phyloP scores from a whole-genome alignment of 1,140 invertebrate genomes.

The Hydropsyche tenuis region DNA sequence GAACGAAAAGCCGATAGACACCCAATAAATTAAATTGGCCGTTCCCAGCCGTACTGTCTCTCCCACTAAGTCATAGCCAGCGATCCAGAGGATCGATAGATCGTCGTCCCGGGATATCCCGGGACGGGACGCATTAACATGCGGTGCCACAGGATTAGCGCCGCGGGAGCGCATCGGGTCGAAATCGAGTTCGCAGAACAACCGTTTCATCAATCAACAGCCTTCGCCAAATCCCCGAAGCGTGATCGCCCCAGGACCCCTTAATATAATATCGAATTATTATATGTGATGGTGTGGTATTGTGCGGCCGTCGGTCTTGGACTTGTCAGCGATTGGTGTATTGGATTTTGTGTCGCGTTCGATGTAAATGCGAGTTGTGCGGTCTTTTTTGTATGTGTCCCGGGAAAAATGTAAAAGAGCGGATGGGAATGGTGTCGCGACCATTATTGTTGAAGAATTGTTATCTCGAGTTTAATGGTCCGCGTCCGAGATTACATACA shows the following conservation, averaged over 20 bases:
- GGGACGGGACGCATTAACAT: slow-evolving; percentile 9
- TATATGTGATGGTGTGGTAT: too few species aligned
- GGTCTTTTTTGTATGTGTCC: too few species aligned
- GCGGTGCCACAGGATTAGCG: background rate
- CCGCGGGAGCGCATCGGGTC: slow-evolving; percentile 6
- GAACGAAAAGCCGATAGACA: background rate
- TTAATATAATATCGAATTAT: too few species aligned
- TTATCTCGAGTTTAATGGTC: slow-evolving; percentile 37
- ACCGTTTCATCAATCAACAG: slow-evolving; percentile 10
- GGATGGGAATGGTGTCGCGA: slow-evolving; percentile 24
- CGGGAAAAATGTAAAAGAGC: background rate
- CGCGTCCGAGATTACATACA: slow-evolving; percentile 30
- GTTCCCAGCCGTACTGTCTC: background rate
- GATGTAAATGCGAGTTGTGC: too few species aligned
- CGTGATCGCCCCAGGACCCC: too few species aligned
- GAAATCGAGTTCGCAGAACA: background rate
- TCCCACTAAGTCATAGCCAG: background rate
- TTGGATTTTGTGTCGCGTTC: too few species aligned
- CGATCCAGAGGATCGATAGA: slow-evolving; percentile 2
- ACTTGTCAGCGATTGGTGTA: too few species aligned
- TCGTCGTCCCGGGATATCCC: background rate
- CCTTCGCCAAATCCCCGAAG: background rate
- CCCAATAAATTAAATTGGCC: slow-evolving; percentile 11
- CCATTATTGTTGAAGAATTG: slow-evolving; percentile 27
- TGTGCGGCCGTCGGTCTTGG: too few species aligned